Conservation (phyloP, 2,888 invertebrate genomes). For the Erebia epiphron region DNA sequence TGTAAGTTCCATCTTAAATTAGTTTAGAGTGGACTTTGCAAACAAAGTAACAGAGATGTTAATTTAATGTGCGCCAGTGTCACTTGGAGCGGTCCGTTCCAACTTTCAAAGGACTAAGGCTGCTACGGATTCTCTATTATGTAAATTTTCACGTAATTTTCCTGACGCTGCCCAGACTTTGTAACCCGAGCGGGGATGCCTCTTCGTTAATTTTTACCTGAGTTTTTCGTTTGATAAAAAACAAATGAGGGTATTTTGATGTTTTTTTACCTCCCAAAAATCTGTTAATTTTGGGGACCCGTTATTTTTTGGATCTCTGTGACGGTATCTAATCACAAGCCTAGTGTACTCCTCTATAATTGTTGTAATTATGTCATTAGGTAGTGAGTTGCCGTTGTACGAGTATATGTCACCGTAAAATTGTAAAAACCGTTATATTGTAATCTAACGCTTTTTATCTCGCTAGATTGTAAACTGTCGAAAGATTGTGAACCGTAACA, state of each 20-base stretch:
- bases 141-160: slow-evolving; percentile 79
- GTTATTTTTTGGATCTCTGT: not conserved
- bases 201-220: slow-evolving; percentile 45
- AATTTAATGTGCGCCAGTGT: slow-evolving; percentile 78
- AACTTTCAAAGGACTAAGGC: slow-evolving; percentile 75
- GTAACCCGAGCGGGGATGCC: slow-evolving; percentile 63
- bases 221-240: slow-evolving; percentile 46
- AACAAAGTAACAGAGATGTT: slow-evolving; percentile 72
- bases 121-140: slow-evolving; percentile 81
- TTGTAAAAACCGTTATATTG: too few relatives aligned
- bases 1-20: slow-evolving; percentile 52
- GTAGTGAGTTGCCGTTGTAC: too few relatives aligned
- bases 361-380: too few relatives aligned
- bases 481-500: too few relatives aligned
- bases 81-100: slow-evolving; percentile 69
- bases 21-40: slow-evolving; percentile 61
- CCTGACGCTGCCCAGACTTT: slow-evolving; percentile 73
- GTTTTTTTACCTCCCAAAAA: not conserved
- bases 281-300: not conserved
- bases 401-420: too few relatives aligned
- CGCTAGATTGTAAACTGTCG: too few relatives aligned
- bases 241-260: slow-evolving; percentile 12
- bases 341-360: too few relatives aligned
- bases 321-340: too few relatives aligned
- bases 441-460: too few relatives aligned